Conservation (phyloP, 2,113 vertebrate species). For the Butastur rufipennis region DNA sequence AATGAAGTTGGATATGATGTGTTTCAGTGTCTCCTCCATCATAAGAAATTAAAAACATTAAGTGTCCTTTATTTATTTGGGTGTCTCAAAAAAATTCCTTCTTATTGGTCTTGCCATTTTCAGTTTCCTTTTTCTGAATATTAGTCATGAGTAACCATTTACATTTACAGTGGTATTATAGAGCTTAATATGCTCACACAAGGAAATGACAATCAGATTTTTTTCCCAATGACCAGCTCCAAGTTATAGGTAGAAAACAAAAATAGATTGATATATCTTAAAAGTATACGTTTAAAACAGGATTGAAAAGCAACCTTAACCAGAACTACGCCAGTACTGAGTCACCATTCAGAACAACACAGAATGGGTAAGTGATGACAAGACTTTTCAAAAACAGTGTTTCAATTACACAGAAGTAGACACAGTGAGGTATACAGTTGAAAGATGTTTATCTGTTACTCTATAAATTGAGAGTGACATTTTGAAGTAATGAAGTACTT, state of each 20-base stretch:
- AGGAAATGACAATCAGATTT: not conserved
- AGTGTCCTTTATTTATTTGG: not conserved
- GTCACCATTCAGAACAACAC: not conserved
- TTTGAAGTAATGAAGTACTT: slow-evolving; percentile 73
- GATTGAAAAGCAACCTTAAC: not conserved
- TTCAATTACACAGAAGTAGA: slow-evolving; percentile 42
- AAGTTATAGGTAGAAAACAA: not conserved
- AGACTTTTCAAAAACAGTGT: not conserved
- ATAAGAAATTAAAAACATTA: not conserved
- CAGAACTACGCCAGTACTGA: not conserved
- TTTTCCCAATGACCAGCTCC: not conserved
- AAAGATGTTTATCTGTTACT: slow-evolving; percentile 74
- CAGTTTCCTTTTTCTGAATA: not conserved
- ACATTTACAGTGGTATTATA: not conserved
- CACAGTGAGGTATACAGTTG: slow-evolving; percentile 5
- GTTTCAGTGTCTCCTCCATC: not conserved
- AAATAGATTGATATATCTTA: not conserved
- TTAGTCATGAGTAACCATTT: not conserved
- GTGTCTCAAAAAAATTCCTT: not conserved
- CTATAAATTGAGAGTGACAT: slow-evolving; percentile 72
- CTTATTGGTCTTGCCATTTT: not conserved
- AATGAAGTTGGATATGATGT: not conserved
- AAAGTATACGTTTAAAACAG: not conserved
- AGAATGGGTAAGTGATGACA: not conserved
- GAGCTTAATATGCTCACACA: not conserved